Evolutionary conservation across 2,113 vertebrate species (phyloP).

Genomic region (Physeter macrocephalus): DNA sequence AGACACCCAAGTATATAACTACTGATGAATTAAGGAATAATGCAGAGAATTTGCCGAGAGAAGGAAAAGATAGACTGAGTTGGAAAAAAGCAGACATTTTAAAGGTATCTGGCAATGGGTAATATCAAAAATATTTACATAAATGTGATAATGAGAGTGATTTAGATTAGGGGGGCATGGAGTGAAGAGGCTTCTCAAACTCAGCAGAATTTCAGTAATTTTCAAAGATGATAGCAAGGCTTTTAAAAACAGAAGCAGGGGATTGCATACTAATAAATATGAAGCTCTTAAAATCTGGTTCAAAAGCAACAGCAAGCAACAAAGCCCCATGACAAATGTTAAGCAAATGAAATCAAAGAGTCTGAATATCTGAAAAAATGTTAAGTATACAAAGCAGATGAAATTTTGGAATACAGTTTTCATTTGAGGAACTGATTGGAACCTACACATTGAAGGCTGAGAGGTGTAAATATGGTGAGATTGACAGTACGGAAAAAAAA

Average conservation of each 20-base stretch:
- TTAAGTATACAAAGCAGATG: not conserved
- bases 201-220: not conserved
- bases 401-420: not conserved
- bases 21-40: constrained; percentile 67
- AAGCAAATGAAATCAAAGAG: not conserved
- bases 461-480: not conserved
- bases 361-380: not conserved
- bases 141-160: not conserved
- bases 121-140: constrained; percentile 21
- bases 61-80: constrained; percentile 53
- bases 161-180: not conserved
- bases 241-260: not conserved
- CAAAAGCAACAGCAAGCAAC: not conserved
- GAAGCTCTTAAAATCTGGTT: not conserved
- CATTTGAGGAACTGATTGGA: not conserved
- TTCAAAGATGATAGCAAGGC: not conserved
- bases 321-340: not conserved
- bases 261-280: not conserved
- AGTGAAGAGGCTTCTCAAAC: not conserved
- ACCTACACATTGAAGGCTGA: not conserved
- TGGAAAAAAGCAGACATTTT: not conserved
- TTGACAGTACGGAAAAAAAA: not conserved
- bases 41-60: constrained; percentile 63
- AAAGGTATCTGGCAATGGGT: constrained; percentile 32
- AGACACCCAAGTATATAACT: constrained; percentile 64